phyloP scores from a whole-genome alignment of 2,797 vertebrate genomes.

The Chelonia mydas region DNA sequence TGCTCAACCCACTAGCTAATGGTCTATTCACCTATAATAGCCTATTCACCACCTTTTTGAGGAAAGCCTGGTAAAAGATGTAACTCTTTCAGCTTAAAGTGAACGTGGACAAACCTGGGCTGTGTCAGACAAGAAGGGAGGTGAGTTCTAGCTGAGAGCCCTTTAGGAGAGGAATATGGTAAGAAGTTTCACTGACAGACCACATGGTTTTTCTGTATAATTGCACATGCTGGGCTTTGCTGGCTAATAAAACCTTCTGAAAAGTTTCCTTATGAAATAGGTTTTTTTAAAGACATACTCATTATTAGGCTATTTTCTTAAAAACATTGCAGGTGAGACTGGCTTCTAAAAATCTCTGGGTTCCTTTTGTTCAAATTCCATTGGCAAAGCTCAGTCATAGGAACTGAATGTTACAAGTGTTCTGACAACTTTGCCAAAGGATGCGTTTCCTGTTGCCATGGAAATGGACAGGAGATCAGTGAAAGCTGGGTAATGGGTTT shows the following conservation, averaged over 20 bases:
- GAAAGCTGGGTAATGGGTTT: slow-evolving; percentile 1
- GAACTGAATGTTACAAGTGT: background rate
- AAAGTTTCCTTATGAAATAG: background rate
- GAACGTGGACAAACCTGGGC: background rate
- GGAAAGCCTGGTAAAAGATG: background rate
- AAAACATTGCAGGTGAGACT: background rate
- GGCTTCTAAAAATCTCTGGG: background rate
- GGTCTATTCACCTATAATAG: background rate
- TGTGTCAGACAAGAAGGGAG: background rate
- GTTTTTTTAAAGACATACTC: background rate
- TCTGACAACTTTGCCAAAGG: accelerated
- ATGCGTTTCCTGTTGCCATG: slow-evolving; percentile 31
- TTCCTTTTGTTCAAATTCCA: background rate
- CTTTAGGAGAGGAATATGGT: background rate
- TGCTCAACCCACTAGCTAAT: background rate
- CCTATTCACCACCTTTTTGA: background rate
- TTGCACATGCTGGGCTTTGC: background rate
- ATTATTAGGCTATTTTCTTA: background rate
- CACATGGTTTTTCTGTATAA: background rate
- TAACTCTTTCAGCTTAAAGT: background rate
- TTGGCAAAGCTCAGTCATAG: background rate
- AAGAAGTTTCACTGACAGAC: background rate
- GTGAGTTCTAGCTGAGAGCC: background rate
- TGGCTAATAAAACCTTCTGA: background rate
- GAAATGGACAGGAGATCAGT: slow-evolving; percentile 10